Conservation (phyloP, 2,113 vertebrate genomes). For the Psittacara wagleri region DNA sequence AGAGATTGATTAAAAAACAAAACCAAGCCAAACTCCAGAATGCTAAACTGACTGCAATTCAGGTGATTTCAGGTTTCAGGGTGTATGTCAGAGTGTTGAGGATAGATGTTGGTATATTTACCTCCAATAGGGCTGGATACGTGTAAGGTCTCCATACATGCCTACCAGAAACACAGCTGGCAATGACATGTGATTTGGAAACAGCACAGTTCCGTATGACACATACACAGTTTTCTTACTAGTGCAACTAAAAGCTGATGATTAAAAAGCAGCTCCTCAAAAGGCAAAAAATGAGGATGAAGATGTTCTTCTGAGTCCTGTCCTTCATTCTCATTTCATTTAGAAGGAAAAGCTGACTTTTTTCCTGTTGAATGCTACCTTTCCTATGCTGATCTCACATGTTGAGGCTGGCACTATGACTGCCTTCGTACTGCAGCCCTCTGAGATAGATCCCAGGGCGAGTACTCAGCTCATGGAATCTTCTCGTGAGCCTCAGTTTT, state of each 20-base stretch:
- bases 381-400: accelerated
- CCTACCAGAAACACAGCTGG: not conserved
- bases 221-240: not conserved
- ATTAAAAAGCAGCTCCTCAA: not conserved
- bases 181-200: not conserved
- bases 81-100: not conserved
- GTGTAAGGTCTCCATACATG: not conserved
- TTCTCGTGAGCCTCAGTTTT: not conserved
- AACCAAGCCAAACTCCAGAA: not conserved
- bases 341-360: not conserved
- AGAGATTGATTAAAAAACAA: not conserved
- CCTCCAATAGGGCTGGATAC: not conserved
- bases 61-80: not conserved
- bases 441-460: not conserved
- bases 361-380: not conserved
- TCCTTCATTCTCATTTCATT: not conserved
- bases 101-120: not conserved
- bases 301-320: not conserved
- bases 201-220: not conserved
- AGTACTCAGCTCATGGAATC: not conserved
- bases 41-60: not conserved
- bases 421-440: not conserved
- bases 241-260: not conserved
- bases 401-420: accelerated
- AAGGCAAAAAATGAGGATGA: not conserved